Evolutionary conservation across 2,113 vertebrate genomes (phyloP).

Genomic region (Empidonax alnorum): DNA sequence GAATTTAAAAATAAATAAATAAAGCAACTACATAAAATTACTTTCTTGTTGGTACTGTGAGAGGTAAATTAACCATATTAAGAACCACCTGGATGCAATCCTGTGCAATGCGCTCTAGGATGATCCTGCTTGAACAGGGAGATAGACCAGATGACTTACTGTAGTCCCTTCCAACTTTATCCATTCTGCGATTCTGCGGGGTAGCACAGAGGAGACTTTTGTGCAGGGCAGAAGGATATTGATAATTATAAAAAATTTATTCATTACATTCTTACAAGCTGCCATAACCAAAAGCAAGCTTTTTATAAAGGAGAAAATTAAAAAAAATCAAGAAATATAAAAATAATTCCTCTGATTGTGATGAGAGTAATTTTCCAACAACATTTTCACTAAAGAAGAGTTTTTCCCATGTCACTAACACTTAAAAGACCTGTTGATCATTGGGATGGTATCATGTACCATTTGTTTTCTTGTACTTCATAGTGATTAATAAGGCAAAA

Average conservation of each 20-base stretch:
- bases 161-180: not conserved
- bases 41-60: not conserved
- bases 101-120: not conserved
- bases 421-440: not conserved
- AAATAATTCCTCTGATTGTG: not conserved
- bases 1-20: not conserved
- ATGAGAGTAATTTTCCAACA: not conserved
- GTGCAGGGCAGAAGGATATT: not conserved
- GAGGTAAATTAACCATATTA: not conserved
- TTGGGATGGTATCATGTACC: not conserved
- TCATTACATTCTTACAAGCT: not conserved
- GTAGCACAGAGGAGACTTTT: not conserved
- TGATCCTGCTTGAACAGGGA: not conserved
- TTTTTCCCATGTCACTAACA: not conserved
- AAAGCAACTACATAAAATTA: not conserved
- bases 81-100: not conserved
- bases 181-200: not conserved
- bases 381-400: not conserved
- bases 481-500: not conserved
- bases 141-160: rapidly evolving
- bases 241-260: not conserved
- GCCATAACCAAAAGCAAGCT: not conserved
- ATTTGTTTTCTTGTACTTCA: not conserved
- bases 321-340: not conserved
- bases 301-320: not conserved